Base-by-base conservation (phyloP, 2,888 invertebrate genomes). In the Eupithecia centaureata region DNA sequence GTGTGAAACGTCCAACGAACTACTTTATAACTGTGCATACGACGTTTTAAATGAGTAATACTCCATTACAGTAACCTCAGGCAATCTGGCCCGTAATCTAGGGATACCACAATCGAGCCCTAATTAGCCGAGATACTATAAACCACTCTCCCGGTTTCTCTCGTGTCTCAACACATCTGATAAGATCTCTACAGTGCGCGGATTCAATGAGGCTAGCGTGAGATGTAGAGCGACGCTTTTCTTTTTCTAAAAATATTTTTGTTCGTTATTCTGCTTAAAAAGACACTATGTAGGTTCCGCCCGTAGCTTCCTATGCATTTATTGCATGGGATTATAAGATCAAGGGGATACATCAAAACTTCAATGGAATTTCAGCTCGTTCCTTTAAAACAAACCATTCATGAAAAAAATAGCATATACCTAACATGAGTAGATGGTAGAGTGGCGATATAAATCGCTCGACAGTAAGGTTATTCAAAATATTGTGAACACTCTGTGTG, bases 161-260 rank as follows among this genome's bases (percentile, higher is more conserved):
- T 68, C 72, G 72, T 73, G 73, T 75, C 72, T 70, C 75, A 73
- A 75, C 73, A 72, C 58, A 35, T 15, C 22, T 33, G 75, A 75
- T 75, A 75, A 1, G 69, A 75, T 73, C 72, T 27, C 8, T 59
- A 32, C 33, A 69, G 65, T 60, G 22, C 65, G 58, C 51, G 58
- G 25, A n/a, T n/a, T 12, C 12, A 32, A 22, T 47, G n/a, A 15
- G 8, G 18, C 13, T 56, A 42, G 15, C 33, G 5, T 25, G 38
- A 10, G 42, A 27, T 28, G 27, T 60, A n/a, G 38, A 38, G 15
- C 27, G 10, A 15, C 15, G 22, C 25, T 52, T 52, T 27, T 8
- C 5, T n/a, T n/a, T n/a, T n/a, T n/a, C n/a, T n/a, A n/a, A n/a
- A n/a, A n/a, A n/a, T n/a, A n/a, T n/a, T n/a, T n/a, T n/a, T n/a